Evolutionary conservation across 2,797 vertebrate species (phyloP).

Genomic region (Phalloptychus januarius): DNA sequence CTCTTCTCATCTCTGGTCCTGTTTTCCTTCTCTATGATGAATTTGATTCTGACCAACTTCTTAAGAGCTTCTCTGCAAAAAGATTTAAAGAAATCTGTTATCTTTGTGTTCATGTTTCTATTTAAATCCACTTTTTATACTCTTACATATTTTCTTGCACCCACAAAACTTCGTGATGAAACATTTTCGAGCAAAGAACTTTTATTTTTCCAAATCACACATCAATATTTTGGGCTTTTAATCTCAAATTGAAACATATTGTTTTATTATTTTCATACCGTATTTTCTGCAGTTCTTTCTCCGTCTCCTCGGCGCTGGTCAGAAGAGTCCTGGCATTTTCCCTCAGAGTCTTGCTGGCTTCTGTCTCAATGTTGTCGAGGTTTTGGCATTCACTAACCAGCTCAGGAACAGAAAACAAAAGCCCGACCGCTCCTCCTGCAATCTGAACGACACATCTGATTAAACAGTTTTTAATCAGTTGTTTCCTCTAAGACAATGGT

Average conservation of each 20-base stretch:
- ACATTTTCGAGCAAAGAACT: no score
- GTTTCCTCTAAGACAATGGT: not conserved
- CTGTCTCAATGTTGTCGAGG: not conserved
- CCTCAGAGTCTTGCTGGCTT: slow-evolving; percentile 1
- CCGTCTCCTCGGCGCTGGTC: not conserved
- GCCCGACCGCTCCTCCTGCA: slow-evolving; percentile 3
- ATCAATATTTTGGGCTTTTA: not conserved
- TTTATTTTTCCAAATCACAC: not conserved
- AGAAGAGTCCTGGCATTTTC: not conserved
- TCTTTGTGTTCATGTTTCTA: not conserved
- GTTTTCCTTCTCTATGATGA: not conserved
- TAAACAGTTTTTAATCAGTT: not conserved
- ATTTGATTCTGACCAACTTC: not conserved
- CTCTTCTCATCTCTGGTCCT: not conserved
- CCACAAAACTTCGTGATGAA: no score
- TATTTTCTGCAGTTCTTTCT: not conserved
- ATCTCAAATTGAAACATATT: no score
- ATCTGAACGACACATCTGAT: not conserved
- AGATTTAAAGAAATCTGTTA: not conserved
- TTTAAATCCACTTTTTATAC: no score
- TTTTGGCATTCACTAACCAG: not conserved
- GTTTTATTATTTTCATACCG: not conserved
- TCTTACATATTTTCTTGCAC: not conserved
- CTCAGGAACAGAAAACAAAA: slow-evolving; percentile 1
- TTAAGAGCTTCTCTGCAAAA: slow-evolving; percentile 4